Conservation (phyloP, 2,113 vertebrate species). For the Dinomys branickii region DNA sequence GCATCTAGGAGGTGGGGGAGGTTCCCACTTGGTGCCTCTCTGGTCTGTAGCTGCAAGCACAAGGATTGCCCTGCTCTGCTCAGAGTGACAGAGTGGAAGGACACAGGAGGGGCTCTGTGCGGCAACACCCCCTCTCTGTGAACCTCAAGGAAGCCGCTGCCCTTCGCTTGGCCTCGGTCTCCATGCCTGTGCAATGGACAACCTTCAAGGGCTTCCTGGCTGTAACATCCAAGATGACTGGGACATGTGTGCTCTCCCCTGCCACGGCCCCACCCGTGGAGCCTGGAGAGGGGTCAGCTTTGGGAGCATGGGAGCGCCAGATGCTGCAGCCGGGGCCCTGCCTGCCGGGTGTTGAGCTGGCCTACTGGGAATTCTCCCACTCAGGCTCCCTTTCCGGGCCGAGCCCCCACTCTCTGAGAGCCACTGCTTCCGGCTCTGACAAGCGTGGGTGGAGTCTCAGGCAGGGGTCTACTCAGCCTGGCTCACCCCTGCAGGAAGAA, state of each 20-base stretch:
- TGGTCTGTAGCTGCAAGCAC: background rate
- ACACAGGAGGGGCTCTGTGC: fast-evolving
- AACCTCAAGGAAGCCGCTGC: background rate
- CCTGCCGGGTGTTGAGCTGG: slow-evolving; percentile 18
- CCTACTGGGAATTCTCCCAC: slow-evolving; percentile 69
- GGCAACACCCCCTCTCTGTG: background rate
- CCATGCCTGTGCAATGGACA: background rate
- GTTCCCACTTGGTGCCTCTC: background rate
- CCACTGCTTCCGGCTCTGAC: slow-evolving; percentile 55
- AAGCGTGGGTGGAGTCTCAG: slow-evolving; percentile 46
- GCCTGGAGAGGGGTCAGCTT: background rate
- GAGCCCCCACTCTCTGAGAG: background rate
- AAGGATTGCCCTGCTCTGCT: background rate
- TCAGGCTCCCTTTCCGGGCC: slow-evolving; percentile 51
- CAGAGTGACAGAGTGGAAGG: background rate
- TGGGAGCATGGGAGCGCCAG: slow-evolving; percentile 79
- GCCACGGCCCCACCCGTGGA: background rate
- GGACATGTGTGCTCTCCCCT: background rate
- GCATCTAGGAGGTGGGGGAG: background rate
- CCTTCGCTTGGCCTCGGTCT: background rate
- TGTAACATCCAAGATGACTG: background rate
- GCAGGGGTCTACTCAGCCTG: background rate
- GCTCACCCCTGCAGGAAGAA: slow-evolving; percentile 9
- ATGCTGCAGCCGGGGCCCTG: slow-evolving; percentile 63
- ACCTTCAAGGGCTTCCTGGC: background rate